A percentile compares a stretch with the other conserved stretches of the same genome.
phyloP scores from a whole-genome alignment of 2,113 vertebrate genomes.

The Pseudopodoces humilis region DNA sequence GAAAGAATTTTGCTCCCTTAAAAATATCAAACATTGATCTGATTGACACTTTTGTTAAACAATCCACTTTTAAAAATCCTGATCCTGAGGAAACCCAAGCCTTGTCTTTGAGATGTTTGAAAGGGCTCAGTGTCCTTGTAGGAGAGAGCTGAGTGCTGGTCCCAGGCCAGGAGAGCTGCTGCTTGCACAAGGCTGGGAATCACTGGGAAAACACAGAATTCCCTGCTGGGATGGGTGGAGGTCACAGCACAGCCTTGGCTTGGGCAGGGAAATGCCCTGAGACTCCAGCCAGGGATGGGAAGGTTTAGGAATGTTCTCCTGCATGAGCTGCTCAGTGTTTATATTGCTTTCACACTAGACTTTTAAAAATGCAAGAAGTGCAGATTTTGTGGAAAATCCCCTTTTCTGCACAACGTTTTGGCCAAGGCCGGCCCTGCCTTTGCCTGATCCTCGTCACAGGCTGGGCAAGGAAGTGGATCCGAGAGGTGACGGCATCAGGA shows the following conservation, averaged over 20 bases:
- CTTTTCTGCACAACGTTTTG: background rate
- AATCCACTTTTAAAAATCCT: background rate
- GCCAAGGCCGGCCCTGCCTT: background rate
- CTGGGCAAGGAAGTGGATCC: background rate
- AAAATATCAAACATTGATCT: background rate
- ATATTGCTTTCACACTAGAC: rapidly evolving
- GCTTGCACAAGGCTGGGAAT: background rate
- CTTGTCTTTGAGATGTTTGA: background rate
- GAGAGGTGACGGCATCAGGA: rapidly evolving
- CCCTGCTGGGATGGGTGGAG: background rate
- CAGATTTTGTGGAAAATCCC: background rate
- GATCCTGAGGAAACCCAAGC: background rate
- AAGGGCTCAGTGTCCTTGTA: background rate
- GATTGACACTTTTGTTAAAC: background rate
- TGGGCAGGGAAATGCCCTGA: background rate
- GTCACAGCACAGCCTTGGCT: background rate
- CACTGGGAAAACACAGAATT: rapidly evolving
- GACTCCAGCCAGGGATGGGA: background rate
- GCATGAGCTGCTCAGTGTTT: background rate
- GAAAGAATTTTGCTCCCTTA: background rate
- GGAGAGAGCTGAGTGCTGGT: background rate
- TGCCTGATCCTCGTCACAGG: background rate
- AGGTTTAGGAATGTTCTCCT: background rate
- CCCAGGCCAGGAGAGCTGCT: background rate
- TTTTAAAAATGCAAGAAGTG: background rate